These are phyloP conservation scores for Aleiodes testaceus DNA, from an alignment of 2,888 invertebrate genomes.

Conservation along the genomic window DNA sequence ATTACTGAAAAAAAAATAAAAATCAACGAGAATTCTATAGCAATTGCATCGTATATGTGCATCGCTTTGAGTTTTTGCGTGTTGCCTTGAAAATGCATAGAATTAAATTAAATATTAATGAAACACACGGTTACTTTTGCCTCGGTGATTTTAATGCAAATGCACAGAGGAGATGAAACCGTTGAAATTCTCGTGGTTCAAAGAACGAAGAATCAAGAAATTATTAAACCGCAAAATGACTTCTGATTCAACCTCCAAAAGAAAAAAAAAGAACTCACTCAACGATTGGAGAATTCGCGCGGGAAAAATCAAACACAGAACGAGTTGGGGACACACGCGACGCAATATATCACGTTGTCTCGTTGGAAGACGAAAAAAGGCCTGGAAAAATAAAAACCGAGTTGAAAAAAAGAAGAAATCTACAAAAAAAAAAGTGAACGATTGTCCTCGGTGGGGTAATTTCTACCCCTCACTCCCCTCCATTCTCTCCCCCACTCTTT, in stretches of 20 bases:
- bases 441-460: slow-evolving; percentile 21
- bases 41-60: neutral
- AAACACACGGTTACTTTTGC: slow-evolving; percentile 33
- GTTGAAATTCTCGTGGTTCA: neutral
- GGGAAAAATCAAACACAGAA: slow-evolving; percentile 69
- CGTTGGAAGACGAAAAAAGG: slow-evolving; percentile 50
- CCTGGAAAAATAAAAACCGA: neutral
- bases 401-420: slow-evolving; percentile 37
- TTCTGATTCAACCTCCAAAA: slow-evolving; percentile 20
- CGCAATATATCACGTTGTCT: slow-evolving; percentile 68
- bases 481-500: slow-evolving; percentile 48
- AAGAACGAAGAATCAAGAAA: neutral
- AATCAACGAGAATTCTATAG: neutral
- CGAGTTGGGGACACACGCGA: slow-evolving; percentile 56
- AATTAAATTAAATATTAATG: slow-evolving; percentile 41
- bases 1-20: neutral
- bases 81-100: slow-evolving; percentile 31
- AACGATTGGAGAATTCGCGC: slow-evolving; percentile 63
- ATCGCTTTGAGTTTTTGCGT: neutral
- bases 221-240: no score
- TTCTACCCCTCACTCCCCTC: slow-evolving; percentile 44
- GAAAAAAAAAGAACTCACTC: slow-evolving; percentile 6
- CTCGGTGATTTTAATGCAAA: slow-evolving; percentile 41
- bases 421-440: slow-evolving; percentile 29
- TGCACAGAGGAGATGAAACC: slow-evolving; percentile 9